Evolutionary conservation across 2,113 vertebrate genomes (phyloP).

Genomic region (Gallinago media): DNA sequence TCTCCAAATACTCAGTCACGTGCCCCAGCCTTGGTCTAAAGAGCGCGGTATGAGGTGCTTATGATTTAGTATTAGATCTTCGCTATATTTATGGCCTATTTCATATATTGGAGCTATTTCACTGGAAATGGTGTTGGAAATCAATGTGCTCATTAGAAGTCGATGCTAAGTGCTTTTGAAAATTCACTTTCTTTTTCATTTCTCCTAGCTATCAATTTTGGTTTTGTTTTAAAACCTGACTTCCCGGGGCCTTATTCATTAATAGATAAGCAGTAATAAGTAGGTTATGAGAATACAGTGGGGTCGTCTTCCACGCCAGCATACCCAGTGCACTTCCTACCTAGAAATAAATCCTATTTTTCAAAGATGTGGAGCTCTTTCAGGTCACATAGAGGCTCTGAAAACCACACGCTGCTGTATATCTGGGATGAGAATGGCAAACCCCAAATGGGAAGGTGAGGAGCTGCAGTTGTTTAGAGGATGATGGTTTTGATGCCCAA

Average conservation of each 20-base stretch:
- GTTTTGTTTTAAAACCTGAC: constrained; percentile 30
- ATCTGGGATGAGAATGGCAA: background rate
- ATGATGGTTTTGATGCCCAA: too few species aligned
- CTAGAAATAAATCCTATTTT: background rate
- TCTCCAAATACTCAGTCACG: background rate
- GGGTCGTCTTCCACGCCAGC: background rate
- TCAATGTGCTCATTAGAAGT: constrained; percentile 36
- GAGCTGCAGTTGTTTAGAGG: too few species aligned
- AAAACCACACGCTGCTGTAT: background rate
- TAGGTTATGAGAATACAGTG: background rate
- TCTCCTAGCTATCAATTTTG: constrained; percentile 40
- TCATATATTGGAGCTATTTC: constrained; percentile 1
- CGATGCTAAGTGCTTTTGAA: constrained; percentile 37
- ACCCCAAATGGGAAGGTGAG: background rate
- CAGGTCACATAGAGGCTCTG: background rate
- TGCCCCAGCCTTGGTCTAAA: background rate
- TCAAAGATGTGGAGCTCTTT: background rate
- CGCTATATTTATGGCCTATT: background rate
- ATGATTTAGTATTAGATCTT: background rate
- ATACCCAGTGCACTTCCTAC: background rate
- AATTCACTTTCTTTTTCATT: constrained; percentile 43
- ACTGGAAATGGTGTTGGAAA: constrained; percentile 21
- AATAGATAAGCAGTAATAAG: constrained; percentile 42
- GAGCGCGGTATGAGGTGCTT: background rate
- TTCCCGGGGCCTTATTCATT: background rate